Conservation (phyloP, 2,113 vertebrate species). For the Galemys pyrenaicus region DNA sequence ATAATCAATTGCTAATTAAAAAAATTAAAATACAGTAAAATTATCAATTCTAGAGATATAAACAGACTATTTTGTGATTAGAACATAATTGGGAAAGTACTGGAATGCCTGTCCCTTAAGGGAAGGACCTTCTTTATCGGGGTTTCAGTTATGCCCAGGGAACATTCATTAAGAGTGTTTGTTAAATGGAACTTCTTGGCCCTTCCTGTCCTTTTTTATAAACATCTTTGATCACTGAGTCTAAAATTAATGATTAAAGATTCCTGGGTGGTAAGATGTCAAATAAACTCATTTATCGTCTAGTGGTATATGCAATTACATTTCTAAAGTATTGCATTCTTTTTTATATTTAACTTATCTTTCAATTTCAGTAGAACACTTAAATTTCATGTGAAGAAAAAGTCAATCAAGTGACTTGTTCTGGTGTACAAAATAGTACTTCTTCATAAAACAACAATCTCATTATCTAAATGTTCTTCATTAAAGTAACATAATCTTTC, state of each 20-base stretch:
- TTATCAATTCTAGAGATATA: conserved; percentile 1
- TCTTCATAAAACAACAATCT: conserved; percentile 29
- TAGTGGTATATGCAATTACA: background rate
- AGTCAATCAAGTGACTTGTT: background rate
- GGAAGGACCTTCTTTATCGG: background rate
- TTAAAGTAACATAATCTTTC: conserved; percentile 18
- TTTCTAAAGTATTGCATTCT: background rate
- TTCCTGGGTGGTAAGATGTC: background rate
- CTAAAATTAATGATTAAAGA: conserved; percentile 23
- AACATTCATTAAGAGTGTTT: background rate
- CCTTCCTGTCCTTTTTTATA: conserved; percentile 4
- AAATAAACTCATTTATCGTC: background rate
- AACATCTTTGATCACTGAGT: conserved; percentile 4
- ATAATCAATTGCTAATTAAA: conserved; percentile 19
- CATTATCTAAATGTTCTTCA: background rate
- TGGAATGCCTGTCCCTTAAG: background rate
- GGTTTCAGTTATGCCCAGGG: background rate
- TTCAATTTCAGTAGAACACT: background rate
- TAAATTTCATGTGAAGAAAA: conserved; percentile 21
- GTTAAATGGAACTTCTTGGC: background rate
- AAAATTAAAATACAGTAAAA: conserved; percentile 2
- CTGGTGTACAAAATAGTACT: background rate
- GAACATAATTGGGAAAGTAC: conserved; percentile 1
- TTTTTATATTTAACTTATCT: conserved; percentile 16
- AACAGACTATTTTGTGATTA: background rate